Evolutionary conservation across 2,888 invertebrate genomes (phyloP).

Genomic region (Diaphora mendica): DNA sequence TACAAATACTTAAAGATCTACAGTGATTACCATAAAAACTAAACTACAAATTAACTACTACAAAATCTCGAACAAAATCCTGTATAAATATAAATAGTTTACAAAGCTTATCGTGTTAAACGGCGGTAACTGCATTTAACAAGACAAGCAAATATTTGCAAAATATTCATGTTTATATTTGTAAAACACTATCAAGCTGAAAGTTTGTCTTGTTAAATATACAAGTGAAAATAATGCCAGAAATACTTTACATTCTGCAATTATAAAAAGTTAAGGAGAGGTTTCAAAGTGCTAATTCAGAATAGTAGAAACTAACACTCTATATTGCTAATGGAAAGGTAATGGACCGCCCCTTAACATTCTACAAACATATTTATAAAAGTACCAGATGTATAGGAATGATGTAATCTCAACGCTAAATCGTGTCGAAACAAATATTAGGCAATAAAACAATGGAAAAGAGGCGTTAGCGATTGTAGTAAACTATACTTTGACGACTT

Average conservation of each 20-base stretch:
- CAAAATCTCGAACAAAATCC: constrained; percentile 2
- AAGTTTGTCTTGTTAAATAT: background rate
- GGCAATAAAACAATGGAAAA: too few species aligned
- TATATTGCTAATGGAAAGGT: too few species aligned
- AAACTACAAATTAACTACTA: background rate
- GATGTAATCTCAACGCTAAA: too few species aligned
- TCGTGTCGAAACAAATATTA: too few species aligned
- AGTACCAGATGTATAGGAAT: too few species aligned
- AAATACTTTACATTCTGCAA: background rate
- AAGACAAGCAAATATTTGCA: constrained; percentile 3
- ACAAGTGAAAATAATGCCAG: background rate
- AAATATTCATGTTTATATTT: background rate
- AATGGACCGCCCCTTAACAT: too few species aligned
- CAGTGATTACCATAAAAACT: background rate
- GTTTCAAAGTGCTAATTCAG: background rate
- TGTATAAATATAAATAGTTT: background rate
- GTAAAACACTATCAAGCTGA: background rate
- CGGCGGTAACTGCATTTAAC: background rate
- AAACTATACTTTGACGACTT: too few species aligned
- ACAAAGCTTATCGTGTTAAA: constrained; percentile 1
- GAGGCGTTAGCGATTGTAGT: too few species aligned
- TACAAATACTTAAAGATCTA: background rate
- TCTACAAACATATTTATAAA: background rate
- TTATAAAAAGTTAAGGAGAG: background rate
- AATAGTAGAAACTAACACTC: too few species aligned